Base-by-base conservation (phyloP, 2,888 invertebrate genomes). In the Prosopocoilus inquinatus region DNA sequence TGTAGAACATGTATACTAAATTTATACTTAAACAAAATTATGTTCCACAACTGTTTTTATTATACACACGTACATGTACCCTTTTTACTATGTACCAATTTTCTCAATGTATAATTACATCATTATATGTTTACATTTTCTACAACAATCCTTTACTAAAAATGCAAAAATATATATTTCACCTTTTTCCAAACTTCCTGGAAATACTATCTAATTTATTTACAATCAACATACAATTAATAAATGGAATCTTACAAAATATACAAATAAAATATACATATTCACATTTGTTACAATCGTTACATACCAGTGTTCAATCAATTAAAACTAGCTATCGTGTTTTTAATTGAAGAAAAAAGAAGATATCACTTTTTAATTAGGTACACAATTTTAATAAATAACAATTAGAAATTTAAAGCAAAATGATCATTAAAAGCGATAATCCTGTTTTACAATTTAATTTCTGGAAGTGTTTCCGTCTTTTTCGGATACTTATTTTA, bases 301-400 rank as follows among this genome's bases (percentile, higher is more conserved):
- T 38, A 38, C 11, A 13, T 38, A 13, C 4, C 4, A 28, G 20
- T 28, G 5, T 3, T 28, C 20, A 1, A 28, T 28, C 20, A 3
- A 28, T 43, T 43, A 43, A 9, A 43, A 15, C 20, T 43, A 43
- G 2, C 15, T 12, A 12, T n/a, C 12, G 15, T 15, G 20, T 5
- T 20, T 16, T 11, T 46, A 3, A 32, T 13, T 13, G 13, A 46
- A 46, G 15, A 28, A 13, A 11, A 39, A 39, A 39, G 9, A 3
- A 32, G 34, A 38, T 35, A 38, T 28, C 16, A 36, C n/a, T 36
- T 36, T 15, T 13, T 36, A 47, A 36, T 12, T 34, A 16, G n/a
- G 3, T 46, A 46, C 13, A 12, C 36, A 35, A 35, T 34, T 47
- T 13, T 47, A 47, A 33, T 32, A 9, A 47, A 36, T 36, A 34